Evolutionary conservation across 1,140 invertebrate species (phyloP).

Genomic region (Meloidogyne exigua): DNA sequence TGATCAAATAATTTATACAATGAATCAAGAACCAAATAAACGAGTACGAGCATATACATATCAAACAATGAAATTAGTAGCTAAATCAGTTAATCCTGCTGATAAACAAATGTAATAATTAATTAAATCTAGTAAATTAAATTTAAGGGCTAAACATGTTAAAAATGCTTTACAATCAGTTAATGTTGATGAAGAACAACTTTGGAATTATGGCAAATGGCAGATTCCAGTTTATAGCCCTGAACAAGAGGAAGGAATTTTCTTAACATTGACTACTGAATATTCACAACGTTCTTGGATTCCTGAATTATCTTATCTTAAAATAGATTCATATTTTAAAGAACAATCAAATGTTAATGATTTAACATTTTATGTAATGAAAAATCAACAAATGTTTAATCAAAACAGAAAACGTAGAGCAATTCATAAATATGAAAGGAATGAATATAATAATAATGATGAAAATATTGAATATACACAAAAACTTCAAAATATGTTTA

Average conservation of each 20-base stretch:
- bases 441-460: neutral
- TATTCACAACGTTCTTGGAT: conserved; percentile 28
- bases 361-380: conserved; percentile 38
- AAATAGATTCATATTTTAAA: conserved; percentile 45
- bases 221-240: conserved; percentile 35
- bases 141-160: conserved; percentile 37
- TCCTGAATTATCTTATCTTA: conserved; percentile 29
- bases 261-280: conserved; percentile 41
- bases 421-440: neutral
- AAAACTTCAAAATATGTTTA: conserved; percentile 32
- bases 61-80: conserved; percentile 38
- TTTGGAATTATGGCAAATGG: conserved; percentile 18
- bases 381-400: neutral
- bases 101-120: conserved; percentile 26
- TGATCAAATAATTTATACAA: conserved; percentile 50
- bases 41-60: conserved; percentile 54
- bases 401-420: neutral
- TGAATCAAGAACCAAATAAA: conserved; percentile 45
- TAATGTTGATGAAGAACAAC: conserved; percentile 36
- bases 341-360: conserved; percentile 46
- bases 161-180: conserved; percentile 39
- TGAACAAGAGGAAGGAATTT: conserved; percentile 43
- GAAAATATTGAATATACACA: conserved; percentile 26
- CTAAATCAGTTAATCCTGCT: conserved; percentile 45
- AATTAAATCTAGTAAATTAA: neutral